Conservation (phyloP, 2,888 invertebrate species). For the Idaea dimidiata region DNA sequence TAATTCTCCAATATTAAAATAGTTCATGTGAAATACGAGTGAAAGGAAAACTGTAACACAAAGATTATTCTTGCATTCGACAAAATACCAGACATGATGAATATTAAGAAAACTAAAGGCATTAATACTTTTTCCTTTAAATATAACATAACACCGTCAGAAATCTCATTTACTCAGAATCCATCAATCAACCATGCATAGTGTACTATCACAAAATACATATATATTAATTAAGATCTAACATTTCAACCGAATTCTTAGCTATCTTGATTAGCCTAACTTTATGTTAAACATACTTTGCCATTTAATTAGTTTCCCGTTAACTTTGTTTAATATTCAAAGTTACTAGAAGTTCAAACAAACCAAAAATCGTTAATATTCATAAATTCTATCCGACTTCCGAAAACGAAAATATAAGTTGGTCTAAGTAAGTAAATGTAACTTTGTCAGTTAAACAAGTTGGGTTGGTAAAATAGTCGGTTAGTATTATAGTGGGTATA, state of each 20-base stretch:
- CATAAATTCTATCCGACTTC: constrained; percentile 12
- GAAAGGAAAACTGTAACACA: no score
- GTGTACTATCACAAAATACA: neutral
- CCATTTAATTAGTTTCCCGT: neutral
- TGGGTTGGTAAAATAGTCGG: no score
- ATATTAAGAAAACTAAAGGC: no score
- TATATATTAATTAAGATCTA: neutral
- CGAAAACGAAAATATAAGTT: constrained; percentile 11
- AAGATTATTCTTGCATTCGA: no score
- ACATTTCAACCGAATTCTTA: neutral
- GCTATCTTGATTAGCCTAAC: neutral
- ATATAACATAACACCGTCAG: neutral
- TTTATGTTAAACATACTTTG: neutral
- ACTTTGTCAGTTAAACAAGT: constrained; percentile 12
- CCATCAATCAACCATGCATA: neutral
- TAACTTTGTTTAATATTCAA: constrained; percentile 5
- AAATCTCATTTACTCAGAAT: neutral
- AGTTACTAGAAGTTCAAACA: neutral
- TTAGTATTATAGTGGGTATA: no score
- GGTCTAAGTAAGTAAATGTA: constrained; percentile 6
- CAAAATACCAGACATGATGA: no score
- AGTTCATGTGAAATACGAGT: no score
- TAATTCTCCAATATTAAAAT: no score
- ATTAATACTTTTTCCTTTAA: no score
- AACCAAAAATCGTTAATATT: neutral